phyloP scores from a whole-genome alignment of 2,888 invertebrate species.

The Chelonus formosanus region DNA sequence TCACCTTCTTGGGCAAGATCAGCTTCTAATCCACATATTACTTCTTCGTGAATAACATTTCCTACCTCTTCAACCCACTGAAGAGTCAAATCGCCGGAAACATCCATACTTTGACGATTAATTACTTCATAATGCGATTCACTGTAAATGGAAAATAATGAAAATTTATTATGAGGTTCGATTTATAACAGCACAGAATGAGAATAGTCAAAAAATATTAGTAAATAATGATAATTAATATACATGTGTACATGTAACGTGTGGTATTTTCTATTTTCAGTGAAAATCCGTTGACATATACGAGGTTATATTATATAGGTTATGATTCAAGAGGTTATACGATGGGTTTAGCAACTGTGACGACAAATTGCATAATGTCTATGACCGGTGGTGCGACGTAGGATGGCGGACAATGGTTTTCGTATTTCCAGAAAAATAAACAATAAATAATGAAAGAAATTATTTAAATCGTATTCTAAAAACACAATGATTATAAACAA shows the following conservation, averaged over 20 bases:
- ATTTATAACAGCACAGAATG: no score
- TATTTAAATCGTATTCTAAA: constrained; percentile 30
- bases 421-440: not conserved
- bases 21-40: constrained; percentile 68
- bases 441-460: constrained; percentile 3
- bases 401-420: constrained; percentile 7
- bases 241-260: no score
- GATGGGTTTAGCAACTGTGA: constrained; percentile 18
- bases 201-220: not conserved
- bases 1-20: constrained; percentile 62
- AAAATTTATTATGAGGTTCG: not conserved
- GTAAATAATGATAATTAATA: not conserved
- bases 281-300: constrained; percentile 39
- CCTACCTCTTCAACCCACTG: constrained; percentile 63
- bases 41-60: constrained; percentile 66
- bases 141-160: constrained; percentile 44
- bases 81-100: constrained; percentile 56
- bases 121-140: constrained; percentile 56
- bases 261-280: not conserved
- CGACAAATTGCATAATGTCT: constrained; percentile 44
- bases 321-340: constrained; percentile 57
- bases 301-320: constrained; percentile 60
- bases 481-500: constrained; percentile 46
- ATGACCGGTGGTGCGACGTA: constrained; percentile 34
- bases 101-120: constrained; percentile 52